A percentile compares a stretch with the other conserved stretches of the same genome.
phyloP scores from a whole-genome alignment of 2,113 vertebrate genomes.

The Solea senegalensis region DNA sequence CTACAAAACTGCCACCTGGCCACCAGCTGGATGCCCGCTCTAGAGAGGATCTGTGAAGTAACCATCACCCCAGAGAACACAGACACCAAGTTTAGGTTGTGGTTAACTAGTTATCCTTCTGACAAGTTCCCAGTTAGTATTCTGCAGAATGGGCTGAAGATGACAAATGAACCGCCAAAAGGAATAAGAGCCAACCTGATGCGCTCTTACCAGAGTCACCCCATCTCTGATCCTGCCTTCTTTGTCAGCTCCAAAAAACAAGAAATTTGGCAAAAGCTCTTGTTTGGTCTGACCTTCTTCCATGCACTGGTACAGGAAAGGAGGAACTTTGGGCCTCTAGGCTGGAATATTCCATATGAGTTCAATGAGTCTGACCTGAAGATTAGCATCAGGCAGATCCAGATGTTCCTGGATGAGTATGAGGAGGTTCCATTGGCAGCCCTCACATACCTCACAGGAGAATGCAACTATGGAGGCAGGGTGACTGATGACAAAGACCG shows the following conservation, averaged over 20 bases:
- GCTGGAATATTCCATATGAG: constrained; percentile 97
- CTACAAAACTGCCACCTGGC: constrained; percentile 95
- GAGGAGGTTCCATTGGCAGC: constrained; percentile 90
- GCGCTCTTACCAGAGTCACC: constrained; percentile 90
- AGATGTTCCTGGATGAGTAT: constrained; percentile 95
- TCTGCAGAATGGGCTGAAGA: constrained; percentile 94
- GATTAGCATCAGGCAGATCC: constrained; percentile 91
- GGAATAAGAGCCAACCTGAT: constrained; percentile 90
- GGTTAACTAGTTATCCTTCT: constrained; percentile 94
- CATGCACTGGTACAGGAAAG: constrained; percentile 94
- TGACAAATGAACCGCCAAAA: constrained; percentile 94
- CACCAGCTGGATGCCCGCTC: constrained; percentile 91
- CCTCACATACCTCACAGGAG: constrained; percentile 91
- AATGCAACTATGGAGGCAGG: constrained; percentile 96
- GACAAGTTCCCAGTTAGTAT: constrained; percentile 94
- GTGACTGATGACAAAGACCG: constrained; percentile 97
- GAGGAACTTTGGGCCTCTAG: constrained; percentile 89
- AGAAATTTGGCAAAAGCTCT: constrained; percentile 89
- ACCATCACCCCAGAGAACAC: constrained; percentile 88
- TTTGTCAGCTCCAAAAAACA: constrained; percentile 86
- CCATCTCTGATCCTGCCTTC: constrained; percentile 87
- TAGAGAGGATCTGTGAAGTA: constrained; percentile 94
- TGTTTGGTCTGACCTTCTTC: constrained; percentile 94
- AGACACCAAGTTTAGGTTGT: constrained; percentile 85
- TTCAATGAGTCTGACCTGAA: constrained; percentile 93